phyloP scores from a whole-genome alignment of 2,888 invertebrate species.

The Cactoblastis cactorum region DNA sequence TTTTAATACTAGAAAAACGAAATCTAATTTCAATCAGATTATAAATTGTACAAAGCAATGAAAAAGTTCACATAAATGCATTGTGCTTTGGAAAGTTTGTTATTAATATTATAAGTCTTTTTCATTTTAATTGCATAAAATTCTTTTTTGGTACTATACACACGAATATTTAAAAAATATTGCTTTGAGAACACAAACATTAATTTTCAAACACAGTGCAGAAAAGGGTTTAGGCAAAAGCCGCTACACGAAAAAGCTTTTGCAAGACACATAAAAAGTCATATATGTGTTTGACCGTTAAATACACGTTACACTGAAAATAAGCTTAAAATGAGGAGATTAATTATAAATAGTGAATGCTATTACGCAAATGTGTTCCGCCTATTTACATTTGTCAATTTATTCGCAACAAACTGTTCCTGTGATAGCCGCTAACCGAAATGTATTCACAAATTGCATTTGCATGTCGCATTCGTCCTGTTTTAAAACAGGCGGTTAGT shows the following conservation, averaged over 20 bases:
- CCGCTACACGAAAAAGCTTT: constrained; percentile 1
- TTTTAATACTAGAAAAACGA: too few relatives aligned
- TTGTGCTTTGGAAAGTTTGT: too few relatives aligned
- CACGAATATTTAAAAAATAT: not conserved
- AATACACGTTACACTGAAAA: not conserved
- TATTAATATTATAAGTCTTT: too few relatives aligned
- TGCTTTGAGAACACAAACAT: not conserved
- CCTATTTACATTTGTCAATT: constrained; percentile 12
- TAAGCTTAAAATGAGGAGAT: not conserved
- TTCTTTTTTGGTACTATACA: too few relatives aligned
- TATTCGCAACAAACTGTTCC: constrained; percentile 2
- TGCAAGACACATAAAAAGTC: not conserved
- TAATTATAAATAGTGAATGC: not conserved
- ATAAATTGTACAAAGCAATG: too few relatives aligned
- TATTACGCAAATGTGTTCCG: constrained; percentile 4
- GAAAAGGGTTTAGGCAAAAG: not conserved
- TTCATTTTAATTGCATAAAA: too few relatives aligned
- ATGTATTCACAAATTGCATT: constrained; percentile 38
- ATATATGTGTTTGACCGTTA: not conserved
- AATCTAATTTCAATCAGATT: too few relatives aligned
- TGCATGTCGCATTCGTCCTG: constrained; percentile 31
- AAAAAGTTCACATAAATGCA: too few relatives aligned
- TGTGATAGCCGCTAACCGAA: constrained; percentile 25
- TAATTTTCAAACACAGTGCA: not conserved
- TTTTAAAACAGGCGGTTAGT: constrained; percentile 40